Base-by-base conservation (phyloP, 2,888 invertebrate species). In the Polydrusus cervinus region DNA sequence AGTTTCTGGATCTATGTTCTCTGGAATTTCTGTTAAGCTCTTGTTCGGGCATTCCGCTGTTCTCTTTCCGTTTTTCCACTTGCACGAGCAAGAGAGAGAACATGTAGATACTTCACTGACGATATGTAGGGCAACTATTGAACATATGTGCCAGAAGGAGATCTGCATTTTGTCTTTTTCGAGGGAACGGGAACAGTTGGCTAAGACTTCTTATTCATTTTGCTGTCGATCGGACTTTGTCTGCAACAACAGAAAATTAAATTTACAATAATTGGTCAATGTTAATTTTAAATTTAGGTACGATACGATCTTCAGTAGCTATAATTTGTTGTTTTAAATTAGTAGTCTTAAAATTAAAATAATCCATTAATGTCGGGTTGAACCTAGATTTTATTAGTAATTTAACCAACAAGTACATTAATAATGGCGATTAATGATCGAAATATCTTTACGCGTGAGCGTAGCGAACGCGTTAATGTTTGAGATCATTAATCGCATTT, bases 31-130 rank as follows among this genome's bases (percentile, higher is more conserved):
- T 78, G 93, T 91, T 69, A 97, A 89, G 69, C 92, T 92, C 84
- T 93, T 93, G 78, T 93, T 92, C 64, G 93, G 91, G 87, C 97
- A 97, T 86, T 97, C 96, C 64, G 95, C 96, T 80, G 95, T 94
- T 85, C 96, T 93, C 85, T 97, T 97, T 61, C 97, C 97, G 84
- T 94, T 93, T 87, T 96, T 96, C 97, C 97, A 97, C 86, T 95
- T 96, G 89, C 97, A 97, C 72, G 92, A 89, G 87, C 97, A 97
- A 79, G 92, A 91, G 43, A 90, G 88, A 30, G 96, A 96, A 85
- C 96, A 96, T 65, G 91, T 90, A 11, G 51, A 57, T n/a, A 70
- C 70, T 72, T 78, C 75, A 9, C 61, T 60, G 51, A 75, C 65
- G 30, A 74, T 60, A 43, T 71, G 65, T 43, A 76, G 60, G 13